Evolutionary conservation across 2,888 invertebrate genomes (phyloP), one percentile per base, ranked within the genome.

Genomic region (Drosophila nigritarsus): DNA sequence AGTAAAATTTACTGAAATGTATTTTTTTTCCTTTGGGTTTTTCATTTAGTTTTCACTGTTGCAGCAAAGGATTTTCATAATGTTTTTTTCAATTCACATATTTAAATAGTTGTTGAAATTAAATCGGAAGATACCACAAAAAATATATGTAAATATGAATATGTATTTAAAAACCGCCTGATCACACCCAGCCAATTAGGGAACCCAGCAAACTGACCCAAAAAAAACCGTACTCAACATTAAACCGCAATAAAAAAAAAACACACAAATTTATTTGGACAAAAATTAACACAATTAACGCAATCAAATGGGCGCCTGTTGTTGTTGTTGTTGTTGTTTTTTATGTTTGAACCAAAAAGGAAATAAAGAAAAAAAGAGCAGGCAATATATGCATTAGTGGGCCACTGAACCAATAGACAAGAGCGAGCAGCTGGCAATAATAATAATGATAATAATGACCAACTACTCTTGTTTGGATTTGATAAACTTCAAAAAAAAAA

Each of bases 361-460:
- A 65, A 29, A 51, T 7, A n/a, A 20, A 51, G 45, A 56, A 20
- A n/a, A 34, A 88, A 74, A 73, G 70, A 66, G 68, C 82, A 65
- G 87, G 60, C 87, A 80, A 83, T 75, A 73, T 73, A 72, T 77
- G 86, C 91, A 89, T 87, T 87, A 87, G 87, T 87, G 91, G 90
- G 90, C 88, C 86, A 89, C 88, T 89, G 88, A 86, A 86, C 90
- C 82, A 90, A 90, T 84, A 87, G 85, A 78, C 75, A 69, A 78
- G 74, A 82, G 66, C 53, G 65, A 58, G 59, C 72, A 36, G 54
- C 64, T 34, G 58, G 51, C 63, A 73, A 54, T 59, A 64, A 49
- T 56, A 74, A 65, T 70, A 67, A 53, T 58, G 63, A 50, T 56
- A 62, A 56, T 60, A 82, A 66, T 70, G 65, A 50, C 51, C 59